Base-by-base conservation (phyloP, 2,888 invertebrate species). In the Apantesis nais region DNA sequence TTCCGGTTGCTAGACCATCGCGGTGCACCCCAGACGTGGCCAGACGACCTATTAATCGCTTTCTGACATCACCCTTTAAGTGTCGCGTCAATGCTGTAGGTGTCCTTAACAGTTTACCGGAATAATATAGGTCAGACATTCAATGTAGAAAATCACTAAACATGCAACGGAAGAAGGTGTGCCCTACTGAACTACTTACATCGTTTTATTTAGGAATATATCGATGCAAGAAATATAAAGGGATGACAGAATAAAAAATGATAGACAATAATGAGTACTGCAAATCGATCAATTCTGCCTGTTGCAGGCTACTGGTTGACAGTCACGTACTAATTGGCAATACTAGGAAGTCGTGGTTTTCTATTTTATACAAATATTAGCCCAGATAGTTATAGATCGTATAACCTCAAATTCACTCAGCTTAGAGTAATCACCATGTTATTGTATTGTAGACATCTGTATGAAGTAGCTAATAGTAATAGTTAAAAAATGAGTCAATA, bases 41-140 rank as follows among this genome's bases (percentile, higher is more conserved):
- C 87, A 89, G 89, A 89, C 90, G 91, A 91, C 91, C 92, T 90
- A 90, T 90, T 93, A 91, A 89, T 91, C 88, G 90, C 86, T 82
- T 85, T 86, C 85, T 88, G 88, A 88, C 88, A 88, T 85, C 87
- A 85, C 81, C 84, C 83, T 83, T 86, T 81, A 81, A 86, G 84
- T 81, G 83, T 76, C 81, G 78, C 78, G 77, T 82, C 73, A 82
- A 78, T 74, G 72, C 74, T 81, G 70, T 75, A 75, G 75, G 75
- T 76, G 75, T 79, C 74, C 76, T 75, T 83, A 78, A 76, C 72
- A 66, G 55, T 73, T 68, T 74, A 74, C 66, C 68, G 68, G 68
- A 52, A 58, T 67, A 76, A 79, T 78, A 75, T 83, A 79, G 81
- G 81, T 82, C 79, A 81, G 70, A 78, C 74, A 70, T 76, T n/a